Base-by-base conservation (phyloP, 2,113 vertebrate species). In the Poecile atricapillus region DNA sequence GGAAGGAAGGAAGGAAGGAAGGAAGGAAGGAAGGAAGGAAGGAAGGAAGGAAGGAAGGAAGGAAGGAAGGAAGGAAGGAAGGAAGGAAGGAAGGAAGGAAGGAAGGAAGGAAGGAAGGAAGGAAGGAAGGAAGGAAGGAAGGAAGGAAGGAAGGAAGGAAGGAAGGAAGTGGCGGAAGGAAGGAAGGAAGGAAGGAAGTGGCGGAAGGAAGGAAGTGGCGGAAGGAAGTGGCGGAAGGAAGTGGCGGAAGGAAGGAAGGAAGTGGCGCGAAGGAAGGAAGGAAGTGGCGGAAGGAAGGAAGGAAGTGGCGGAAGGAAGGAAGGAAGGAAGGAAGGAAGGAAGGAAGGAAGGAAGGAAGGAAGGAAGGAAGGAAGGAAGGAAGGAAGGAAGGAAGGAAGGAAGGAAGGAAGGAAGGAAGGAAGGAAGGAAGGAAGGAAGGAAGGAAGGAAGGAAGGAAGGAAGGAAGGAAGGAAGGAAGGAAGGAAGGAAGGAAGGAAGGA, bases 161-260 rank as follows among this genome's bases (percentile, higher is more conserved):
- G 15, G 7, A n/a, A 12, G 11, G 11, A 15, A 11, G 49, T n/a
- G n/a, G 23, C 0, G 5, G 5, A 1, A 30, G 12, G 3, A 23
- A n/a, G 28, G 7, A 5, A 7, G 1, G 4, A 18, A 8, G 13
- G 0, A 8, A 30, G 20, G 27, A 41, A 41, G 37, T n/a, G n/a
- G 25, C 41, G 20, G 21, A 4, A 46, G 15, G 10, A 25, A 6
- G 5, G 25, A 58, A 65, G 20, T n/a, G n/a, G n/a, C n/a, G n/a
- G n/a, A n/a, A n/a, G n/a, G n/a, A n/a, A n/a, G n/a, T n/a, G n/a
- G n/a, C n/a, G 15, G 7, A n/a, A 12, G 11, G 11, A 15, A 11
- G 49, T n/a, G n/a, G 23, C 0, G 5, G 5, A 1, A 30, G 12
- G 3, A 23, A n/a, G 28, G 7, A 5, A 7, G 1, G 4, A 18